These are phyloP conservation scores for Acanthochromis polyacanthus DNA, from an alignment of 2,113 vertebrate species.

Conservation along the genomic window DNA sequence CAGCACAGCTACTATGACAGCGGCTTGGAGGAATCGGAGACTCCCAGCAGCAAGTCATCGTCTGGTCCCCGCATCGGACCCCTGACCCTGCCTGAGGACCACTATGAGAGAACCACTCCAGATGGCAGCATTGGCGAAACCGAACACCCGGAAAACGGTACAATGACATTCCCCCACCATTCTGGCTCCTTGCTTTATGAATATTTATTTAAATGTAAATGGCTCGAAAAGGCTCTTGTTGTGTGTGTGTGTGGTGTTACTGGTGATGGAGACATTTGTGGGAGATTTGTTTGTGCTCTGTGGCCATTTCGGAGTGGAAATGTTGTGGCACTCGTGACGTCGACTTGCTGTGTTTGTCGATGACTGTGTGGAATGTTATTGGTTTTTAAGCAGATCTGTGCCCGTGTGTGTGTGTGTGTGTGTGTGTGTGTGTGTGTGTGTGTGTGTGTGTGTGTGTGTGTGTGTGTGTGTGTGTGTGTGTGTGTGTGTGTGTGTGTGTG, in stretches of 20 bases:
- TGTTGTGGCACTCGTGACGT: conserved; percentile 49
- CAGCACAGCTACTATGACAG: conserved; percentile 99
- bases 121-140: conserved; percentile 99
- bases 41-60: conserved; percentile 98
- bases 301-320: conserved; percentile 42
- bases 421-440: conserved; percentile 16
- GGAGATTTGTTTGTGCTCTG: conserved; percentile 55
- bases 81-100: conserved; percentile 96
- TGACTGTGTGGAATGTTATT: conserved; percentile 64
- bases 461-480: not conserved
- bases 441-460: conserved; percentile 2
- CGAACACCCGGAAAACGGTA: conserved; percentile 98
- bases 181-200: conserved; percentile 38
- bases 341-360: conserved; percentile 57
- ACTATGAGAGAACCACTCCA: conserved; percentile 97
- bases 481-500: conserved; percentile 25
- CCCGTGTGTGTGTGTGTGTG: conserved; percentile 26
- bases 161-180: conserved; percentile 30
- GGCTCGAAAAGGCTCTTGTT: conserved; percentile 35
- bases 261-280: conserved; percentile 30
- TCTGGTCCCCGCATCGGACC: conserved; percentile 97
- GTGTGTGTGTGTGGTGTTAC: conserved; percentile 4
- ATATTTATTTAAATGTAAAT: conserved; percentile 69
- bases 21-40: conserved; percentile 98
- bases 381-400: conserved; percentile 64